Base-by-base conservation (phyloP, 2,113 vertebrate species). In the Ramphastos sulfuratus region DNA sequence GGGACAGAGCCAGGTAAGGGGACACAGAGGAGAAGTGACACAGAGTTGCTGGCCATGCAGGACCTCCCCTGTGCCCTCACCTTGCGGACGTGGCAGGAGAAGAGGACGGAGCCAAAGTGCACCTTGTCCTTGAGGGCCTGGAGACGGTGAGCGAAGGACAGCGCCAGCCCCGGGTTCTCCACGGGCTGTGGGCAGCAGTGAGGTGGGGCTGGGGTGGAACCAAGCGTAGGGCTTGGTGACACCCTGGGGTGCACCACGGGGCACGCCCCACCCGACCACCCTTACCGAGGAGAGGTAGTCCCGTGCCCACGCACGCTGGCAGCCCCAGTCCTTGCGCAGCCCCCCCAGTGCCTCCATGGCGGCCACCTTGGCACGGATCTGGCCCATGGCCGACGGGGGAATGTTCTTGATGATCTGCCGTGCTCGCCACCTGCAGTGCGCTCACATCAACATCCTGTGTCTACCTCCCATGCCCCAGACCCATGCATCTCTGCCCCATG, bases 391-490 rank as follows among this genome's bases (percentile, higher is more conserved):
- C 0, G 99, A 99, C 0, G 99, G 99, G 0, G 99, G 98, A 74
- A 99, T 99, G 95, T 99, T 99, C 97, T 98, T 99, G 39, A 99
- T 94, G 17, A 99, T 97, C 98, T 99, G 98, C 71, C 98, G 88
- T 1, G 99, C 99, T 93, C 98, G 97, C 99, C 99, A 99, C 97
- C 99, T 99, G 95, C 46, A n/a, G 12, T 15, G 7, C 13, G 33
- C 23, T 52, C 50, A 52, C 6, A 8, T 44, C 64, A 66, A 28
- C 35, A 12, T 37, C 61, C 61, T 37, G 24, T 11, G 24, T 16
- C 15, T 24, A 3, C 16, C 60, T 37, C 15, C 17, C 31, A 7
- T 6, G 9, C 37, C 8, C 65, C 50, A 24, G 50, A 23, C 50
- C 50, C 50, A 12, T 52, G 23, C 48, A 50, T 20, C 50, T 23